A percentile compares a stretch with the other conserved stretches of the same genome.
Evolutionary conservation across 2,888 invertebrate species (phyloP).

Genomic region (Dryocosmus kuriphilus): DNA sequence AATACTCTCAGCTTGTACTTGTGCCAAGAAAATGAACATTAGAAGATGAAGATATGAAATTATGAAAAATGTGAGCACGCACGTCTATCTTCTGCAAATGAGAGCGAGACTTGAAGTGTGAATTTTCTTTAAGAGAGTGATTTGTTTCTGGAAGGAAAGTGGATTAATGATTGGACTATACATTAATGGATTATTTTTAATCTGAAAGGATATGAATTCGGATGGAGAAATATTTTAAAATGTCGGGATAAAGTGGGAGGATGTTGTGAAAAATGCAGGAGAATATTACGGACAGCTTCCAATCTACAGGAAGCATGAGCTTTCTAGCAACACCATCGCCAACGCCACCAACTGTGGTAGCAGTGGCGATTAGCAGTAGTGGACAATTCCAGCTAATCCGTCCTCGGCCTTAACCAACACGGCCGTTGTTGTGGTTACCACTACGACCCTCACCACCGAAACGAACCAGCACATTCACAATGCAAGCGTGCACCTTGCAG

Average conservation of each 20-base stretch:
- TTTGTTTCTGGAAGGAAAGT: not conserved
- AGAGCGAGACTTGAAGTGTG: not conserved
- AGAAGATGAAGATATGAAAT: slow-evolving; percentile 24
- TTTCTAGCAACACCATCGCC: slow-evolving; percentile 63
- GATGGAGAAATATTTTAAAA: slow-evolving; percentile 10
- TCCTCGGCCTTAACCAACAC: slow-evolving; percentile 68
- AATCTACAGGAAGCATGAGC: slow-evolving; percentile 57
- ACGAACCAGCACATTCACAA: slow-evolving; percentile 72
- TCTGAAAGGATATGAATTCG: not conserved
- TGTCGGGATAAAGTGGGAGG: slow-evolving; percentile 12
- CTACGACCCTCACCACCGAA: slow-evolving; percentile 65
- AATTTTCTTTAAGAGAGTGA: not conserved
- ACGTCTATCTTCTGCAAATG: slow-evolving; percentile 19
- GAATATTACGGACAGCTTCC: slow-evolving; percentile 56
- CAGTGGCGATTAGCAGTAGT: slow-evolving; percentile 69
- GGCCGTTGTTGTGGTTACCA: slow-evolving; percentile 63
- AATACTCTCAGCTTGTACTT: slow-evolving; percentile 6
- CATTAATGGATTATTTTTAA: not conserved
- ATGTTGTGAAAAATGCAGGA: slow-evolving; percentile 61
- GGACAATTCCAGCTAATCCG: slow-evolving; percentile 71
- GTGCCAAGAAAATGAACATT: slow-evolving; percentile 10
- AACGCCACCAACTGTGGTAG: slow-evolving; percentile 63
- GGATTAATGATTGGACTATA: not conserved
- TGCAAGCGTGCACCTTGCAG: slow-evolving; percentile 70
- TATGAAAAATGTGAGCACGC: slow-evolving; percentile 26